Conservation (phyloP, 2,113 vertebrate genomes). For the Heliornis fulica region DNA sequence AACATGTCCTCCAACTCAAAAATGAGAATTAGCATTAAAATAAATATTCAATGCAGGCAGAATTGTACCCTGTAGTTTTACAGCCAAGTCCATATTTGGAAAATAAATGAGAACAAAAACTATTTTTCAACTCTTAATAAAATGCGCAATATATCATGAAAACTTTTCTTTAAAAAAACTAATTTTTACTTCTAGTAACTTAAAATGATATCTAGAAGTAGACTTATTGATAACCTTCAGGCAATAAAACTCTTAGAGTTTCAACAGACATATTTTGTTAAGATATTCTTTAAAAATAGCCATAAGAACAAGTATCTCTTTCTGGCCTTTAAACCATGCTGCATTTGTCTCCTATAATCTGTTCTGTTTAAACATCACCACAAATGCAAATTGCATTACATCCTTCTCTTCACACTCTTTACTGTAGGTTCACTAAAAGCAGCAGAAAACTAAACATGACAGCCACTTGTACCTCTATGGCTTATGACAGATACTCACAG, state of each 20-base stretch:
- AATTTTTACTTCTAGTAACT: background rate
- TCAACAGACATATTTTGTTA: background rate
- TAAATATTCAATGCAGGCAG: background rate
- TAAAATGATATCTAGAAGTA: background rate
- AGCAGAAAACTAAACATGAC: background rate
- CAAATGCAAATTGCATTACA: background rate
- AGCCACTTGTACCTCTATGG: background rate
- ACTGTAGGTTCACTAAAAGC: background rate
- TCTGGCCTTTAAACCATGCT: background rate
- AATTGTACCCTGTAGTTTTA: background rate
- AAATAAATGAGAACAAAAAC: background rate
- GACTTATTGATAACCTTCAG: conserved; percentile 21
- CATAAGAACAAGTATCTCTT: background rate
- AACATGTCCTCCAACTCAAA: background rate
- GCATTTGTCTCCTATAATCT: background rate
- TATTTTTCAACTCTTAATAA: background rate
- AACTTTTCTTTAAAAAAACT: background rate
- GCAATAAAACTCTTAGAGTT: background rate
- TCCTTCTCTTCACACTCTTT: background rate
- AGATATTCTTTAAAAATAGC: background rate
- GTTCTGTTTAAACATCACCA: background rate
- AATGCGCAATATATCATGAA: background rate
- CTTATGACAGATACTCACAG: background rate
- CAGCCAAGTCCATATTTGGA: background rate
- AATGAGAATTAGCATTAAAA: background rate